Evolutionary conservation across 2,888 invertebrate species (phyloP).

Genomic region (Noctua fimbriata): DNA sequence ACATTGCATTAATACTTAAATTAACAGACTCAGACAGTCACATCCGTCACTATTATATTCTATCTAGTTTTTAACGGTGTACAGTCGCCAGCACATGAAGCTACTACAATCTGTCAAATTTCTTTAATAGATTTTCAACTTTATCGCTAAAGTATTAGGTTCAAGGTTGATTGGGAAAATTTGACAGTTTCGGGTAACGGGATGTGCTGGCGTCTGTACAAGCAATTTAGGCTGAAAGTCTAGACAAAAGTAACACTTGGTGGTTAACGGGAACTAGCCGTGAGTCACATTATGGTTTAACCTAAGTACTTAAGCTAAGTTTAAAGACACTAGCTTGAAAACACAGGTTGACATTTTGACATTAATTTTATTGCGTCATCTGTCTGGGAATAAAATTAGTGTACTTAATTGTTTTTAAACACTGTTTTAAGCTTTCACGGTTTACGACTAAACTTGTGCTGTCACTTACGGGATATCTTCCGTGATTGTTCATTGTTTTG

Average conservation of each 20-base stretch:
- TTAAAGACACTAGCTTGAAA: slow-evolving; percentile 19
- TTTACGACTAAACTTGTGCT: too few species aligned
- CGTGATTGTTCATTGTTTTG: too few species aligned
- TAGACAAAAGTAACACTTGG: slow-evolving; percentile 29
- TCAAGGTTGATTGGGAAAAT: neutral
- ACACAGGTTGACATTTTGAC: slow-evolving; percentile 23
- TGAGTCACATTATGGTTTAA: slow-evolving; percentile 45
- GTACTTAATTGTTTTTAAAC: neutral
- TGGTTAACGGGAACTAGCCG: slow-evolving; percentile 30
- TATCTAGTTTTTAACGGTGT: neutral
- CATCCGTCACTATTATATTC: slow-evolving; percentile 7
- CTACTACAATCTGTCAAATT: neutral
- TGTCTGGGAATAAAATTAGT: neutral
- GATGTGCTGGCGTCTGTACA: neutral
- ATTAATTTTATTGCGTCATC: slow-evolving; percentile 25
- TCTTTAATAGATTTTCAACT: too few species aligned
- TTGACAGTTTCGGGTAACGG: neutral
- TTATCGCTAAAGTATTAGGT: too few species aligned
- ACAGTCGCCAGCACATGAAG: neutral
- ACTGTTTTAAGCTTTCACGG: too few species aligned
- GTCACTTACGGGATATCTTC: too few species aligned
- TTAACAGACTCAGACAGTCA: neutral
- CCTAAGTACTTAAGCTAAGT: slow-evolving; percentile 40
- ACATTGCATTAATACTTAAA: slow-evolving; percentile 4
- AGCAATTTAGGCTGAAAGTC: slow-evolving; percentile 7